A percentile compares a stretch with the other conserved stretches of the same genome.
These are phyloP conservation scores for Tarsius wallacei DNA, from an alignment of 2,797 vertebrate genomes.

Conservation along the genomic window DNA sequence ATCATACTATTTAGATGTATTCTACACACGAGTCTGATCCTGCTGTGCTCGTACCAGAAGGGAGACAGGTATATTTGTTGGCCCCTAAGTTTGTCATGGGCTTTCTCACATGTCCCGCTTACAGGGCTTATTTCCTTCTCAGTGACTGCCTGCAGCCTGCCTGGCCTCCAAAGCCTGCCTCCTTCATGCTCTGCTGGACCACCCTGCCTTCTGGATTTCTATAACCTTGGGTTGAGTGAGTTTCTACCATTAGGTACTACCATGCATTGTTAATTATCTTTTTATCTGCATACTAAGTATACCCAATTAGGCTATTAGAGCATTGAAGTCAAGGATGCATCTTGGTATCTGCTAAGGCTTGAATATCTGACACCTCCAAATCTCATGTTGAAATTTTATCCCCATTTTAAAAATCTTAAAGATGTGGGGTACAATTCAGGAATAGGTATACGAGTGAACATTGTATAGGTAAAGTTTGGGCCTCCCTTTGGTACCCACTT, in stretches of 20 bases:
- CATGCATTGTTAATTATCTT: constrained; percentile 19
- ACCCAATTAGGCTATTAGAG: constrained; percentile 35
- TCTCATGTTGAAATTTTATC: background rate
- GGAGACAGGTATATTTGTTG: background rate
- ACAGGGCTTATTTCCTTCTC: background rate
- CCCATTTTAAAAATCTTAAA: background rate
- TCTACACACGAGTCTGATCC: background rate
- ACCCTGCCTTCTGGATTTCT: background rate
- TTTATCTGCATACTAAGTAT: constrained; percentile 47
- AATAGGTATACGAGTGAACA: too few relatives aligned
- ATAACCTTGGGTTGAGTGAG: background rate
- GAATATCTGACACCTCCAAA: background rate
- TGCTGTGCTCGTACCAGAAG: background rate
- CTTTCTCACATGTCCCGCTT: background rate
- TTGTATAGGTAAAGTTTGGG: too few relatives aligned
- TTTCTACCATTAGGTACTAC: background rate
- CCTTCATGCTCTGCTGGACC: background rate
- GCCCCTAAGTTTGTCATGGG: background rate
- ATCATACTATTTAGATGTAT: background rate
- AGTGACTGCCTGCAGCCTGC: background rate
- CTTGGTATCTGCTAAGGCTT: background rate
- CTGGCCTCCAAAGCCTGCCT: background rate
- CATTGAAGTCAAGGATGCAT: background rate
- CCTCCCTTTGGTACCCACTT: too few relatives aligned
- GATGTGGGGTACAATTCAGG: too few relatives aligned